Evolutionary conservation across 1,140 invertebrate species (phyloP), one percentile per base, ranked within the genome.

Genomic region (Zaprionus vittiger): DNA sequence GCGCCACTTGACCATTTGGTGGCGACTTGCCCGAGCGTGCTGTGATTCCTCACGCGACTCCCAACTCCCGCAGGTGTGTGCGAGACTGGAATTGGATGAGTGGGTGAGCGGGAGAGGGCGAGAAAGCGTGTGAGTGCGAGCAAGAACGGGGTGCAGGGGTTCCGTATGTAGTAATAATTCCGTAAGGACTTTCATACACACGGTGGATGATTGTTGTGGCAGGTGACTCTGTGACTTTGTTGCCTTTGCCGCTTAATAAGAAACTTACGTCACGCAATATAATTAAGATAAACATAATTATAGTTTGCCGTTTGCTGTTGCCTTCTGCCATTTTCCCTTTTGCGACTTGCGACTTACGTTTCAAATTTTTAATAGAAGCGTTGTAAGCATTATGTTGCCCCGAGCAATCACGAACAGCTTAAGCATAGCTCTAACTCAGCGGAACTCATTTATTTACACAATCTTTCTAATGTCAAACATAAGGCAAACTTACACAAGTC

Each of bases 211-310:
- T 76, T 76, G 68, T 76, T 71, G 73, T 72, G 73, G 73, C 73
- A 76, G 81, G 81, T 87, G 84, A 89, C 84, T 84, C 60, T 70
- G 81, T 83, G 73, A 83, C 83, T 86, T 86, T 86, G 83, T 73
- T 73, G 74, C 73, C 47, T 60, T 79, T 69, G 80, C 77, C 73
- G 84, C 76, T 90, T 90, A 89, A 90, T 90, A 90, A 80, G 85
- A 85, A 90, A 91, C 86, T 74, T 85, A 81, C 81, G 73, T 90
- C 85, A 90, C 85, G 85, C 85, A 91, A 90, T 90, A 90, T 90
- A 90, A 90, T 90, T 90, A 90, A 90, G 85, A 90, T 90, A 90
- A 90, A 90, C 85, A 90, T 90, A 90, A 90, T 90, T 90, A 90
- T 90, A 85, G 85, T 89, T 90, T 68, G 83, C 69, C 81, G 60